Evolutionary conservation across 1,140 invertebrate species (phyloP).

Genomic region (Neodiprion pinetum): DNA sequence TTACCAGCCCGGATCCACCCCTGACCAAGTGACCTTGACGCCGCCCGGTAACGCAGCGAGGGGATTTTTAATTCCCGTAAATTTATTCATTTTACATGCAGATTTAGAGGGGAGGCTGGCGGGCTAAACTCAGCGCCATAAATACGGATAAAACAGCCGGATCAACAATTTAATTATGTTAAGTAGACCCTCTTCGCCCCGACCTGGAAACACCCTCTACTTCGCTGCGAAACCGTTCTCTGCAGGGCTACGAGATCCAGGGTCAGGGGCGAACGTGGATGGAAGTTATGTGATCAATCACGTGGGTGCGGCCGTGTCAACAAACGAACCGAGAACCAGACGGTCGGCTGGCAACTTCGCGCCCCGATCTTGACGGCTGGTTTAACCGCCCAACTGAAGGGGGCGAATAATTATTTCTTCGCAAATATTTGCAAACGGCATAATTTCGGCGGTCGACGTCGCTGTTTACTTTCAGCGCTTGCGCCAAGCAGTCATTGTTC

Average conservation of each 20-base stretch:
- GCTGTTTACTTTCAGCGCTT: too few species aligned
- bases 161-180: constrained; percentile 8
- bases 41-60: too few species aligned
- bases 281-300: constrained; percentile 1
- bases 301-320: neutral
- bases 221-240: neutral
- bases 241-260: neutral
- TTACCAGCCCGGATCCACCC: too few species aligned
- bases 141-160: constrained; percentile 1
- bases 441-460: too few species aligned
- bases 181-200: neutral
- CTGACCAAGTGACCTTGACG: too few species aligned
- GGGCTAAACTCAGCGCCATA: neutral
- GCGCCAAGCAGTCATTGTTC: too few species aligned
- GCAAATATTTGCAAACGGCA: neutral
- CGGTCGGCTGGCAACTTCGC: neutral
- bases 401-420: neutral
- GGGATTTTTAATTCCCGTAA: neutral
- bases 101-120: neutral
- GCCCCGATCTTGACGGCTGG: neutral
- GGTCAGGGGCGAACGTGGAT: neutral
- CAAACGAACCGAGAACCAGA: neutral
- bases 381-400: neutral
- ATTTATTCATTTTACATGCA: constrained; percentile 2
- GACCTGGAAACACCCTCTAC: neutral